Evolutionary conservation across 2,113 vertebrate species (phyloP).

Genomic region (Microcebus murinus): DNA sequence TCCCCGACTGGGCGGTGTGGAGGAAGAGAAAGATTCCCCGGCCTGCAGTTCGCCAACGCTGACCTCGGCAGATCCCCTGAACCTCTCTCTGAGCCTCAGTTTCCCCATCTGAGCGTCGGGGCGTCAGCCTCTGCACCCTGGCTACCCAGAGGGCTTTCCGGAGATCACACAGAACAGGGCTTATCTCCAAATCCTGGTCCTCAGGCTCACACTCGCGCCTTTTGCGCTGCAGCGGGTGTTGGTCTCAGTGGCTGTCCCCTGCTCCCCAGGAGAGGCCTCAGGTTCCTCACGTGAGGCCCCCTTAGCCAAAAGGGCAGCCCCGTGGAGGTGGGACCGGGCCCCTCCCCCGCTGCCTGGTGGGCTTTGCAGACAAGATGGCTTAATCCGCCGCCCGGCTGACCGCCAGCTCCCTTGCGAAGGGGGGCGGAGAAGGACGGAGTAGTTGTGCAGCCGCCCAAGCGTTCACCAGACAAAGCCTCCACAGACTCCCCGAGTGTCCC

Average conservation of each 20-base stretch:
- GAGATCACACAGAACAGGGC: background rate
- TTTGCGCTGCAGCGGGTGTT: background rate
- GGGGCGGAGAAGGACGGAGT: background rate
- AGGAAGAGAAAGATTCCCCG: background rate
- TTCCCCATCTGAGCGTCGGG: conserved; percentile 50
- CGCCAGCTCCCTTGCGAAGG: background rate
- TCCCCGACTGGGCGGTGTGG: background rate
- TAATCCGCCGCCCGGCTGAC: background rate
- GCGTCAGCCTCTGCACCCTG: background rate
- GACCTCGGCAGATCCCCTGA: background rate
- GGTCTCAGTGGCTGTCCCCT: background rate
- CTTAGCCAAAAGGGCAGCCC: background rate
- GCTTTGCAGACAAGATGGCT: background rate
- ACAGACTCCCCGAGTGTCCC: background rate
- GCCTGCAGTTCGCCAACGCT: background rate
- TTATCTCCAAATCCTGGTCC: background rate
- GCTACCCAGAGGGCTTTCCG: background rate
- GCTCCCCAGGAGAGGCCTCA: background rate
- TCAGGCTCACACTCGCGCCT: background rate
- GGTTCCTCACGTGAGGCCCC: background rate
- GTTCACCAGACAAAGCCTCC: background rate
- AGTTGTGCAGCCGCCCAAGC: background rate
- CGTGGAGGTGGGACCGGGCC: background rate
- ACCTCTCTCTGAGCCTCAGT: background rate
- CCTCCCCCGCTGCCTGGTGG: background rate